phyloP scores from a whole-genome alignment of 92 coral and sea anemone species.

The Palythoa grandis region DNA sequence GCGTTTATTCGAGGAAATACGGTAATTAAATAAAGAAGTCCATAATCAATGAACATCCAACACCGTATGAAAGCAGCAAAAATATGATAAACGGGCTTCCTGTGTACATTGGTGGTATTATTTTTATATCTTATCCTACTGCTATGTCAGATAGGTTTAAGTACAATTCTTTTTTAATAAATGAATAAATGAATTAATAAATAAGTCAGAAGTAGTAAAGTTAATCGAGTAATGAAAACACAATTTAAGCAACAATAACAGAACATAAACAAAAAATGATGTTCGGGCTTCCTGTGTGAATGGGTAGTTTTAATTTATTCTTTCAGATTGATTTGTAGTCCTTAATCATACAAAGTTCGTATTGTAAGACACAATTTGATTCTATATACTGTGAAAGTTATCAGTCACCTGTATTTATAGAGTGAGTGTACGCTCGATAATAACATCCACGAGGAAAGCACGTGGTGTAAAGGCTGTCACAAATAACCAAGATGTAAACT shows the following conservation, averaged over 20 bases:
- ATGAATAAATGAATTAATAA: neutral
- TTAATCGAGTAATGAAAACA: neutral
- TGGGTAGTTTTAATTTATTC: neutral
- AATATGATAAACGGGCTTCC: neutral
- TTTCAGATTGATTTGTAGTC: neutral
- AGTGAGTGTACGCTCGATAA: neutral
- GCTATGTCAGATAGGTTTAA: neutral
- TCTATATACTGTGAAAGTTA: neutral
- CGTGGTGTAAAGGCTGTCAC: neutral
- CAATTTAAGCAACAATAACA: neutral
- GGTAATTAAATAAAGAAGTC: neutral
- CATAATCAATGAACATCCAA: neutral
- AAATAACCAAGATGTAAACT: neutral
- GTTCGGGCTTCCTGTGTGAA: neutral
- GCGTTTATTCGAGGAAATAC: neutral
- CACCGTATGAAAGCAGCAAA: neutral
- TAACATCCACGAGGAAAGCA: neutral
- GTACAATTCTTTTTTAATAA: neutral
- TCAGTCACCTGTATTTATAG: neutral
- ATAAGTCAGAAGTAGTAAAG: neutral
- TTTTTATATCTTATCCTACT: neutral
- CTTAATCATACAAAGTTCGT: neutral
- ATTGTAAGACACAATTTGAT: neutral
- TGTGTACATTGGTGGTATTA: neutral
- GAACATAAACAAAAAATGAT: neutral